Evolutionary conservation across 2,797 vertebrate genomes (phyloP), one percentile per base, ranked within the genome.

Genomic region (Lepidocolaptes lacrymiger): DNA sequence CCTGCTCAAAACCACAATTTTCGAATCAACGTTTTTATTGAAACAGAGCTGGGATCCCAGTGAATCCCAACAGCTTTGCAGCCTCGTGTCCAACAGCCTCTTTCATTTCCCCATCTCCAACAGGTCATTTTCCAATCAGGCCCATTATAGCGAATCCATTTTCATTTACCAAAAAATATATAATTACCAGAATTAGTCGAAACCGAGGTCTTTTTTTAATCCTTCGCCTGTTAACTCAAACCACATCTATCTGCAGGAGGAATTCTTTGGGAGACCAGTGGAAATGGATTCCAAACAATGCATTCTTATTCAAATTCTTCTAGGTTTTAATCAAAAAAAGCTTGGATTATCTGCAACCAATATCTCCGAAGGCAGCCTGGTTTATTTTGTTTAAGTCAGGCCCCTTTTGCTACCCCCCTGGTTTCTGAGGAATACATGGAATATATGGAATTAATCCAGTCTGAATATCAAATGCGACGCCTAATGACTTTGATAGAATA

Each of bases 331-430:
- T 97, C 91, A 97, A 97, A 97, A 96, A 98, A 95, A 96, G 92
- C 97, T 98, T 98, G 97, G 63, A 97, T 98, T 98, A 97, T 98
- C 98, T 98, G 97, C 96, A 97, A 96, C 95, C 97, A 97, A 97
- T 98, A 97, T 97, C 96, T 93, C 88, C 34, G 27, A 96, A 97
- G 97, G 89, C 95, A 97, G 97, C 96, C 93, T 88, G 66, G 89
- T 94, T 95, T 85, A 43, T 94, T 96, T 94, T 69, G 78, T 96
- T 96, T 89, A 80, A 96, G 96, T 93, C 56, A 77, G 83, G 51
- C 94, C 93, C 58, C 85, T 97, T 95, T 80, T 62, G 51, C 91
- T 95, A 62, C 80, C 78, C 91, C 94, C 52, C 72, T 55, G 78
- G 4, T 94, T 94, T 91, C 91, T 93, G 94, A 91, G 92, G 81